Evolutionary conservation across 2,888 invertebrate genomes (phyloP).

Genomic region (Plebejus melissa): DNA sequence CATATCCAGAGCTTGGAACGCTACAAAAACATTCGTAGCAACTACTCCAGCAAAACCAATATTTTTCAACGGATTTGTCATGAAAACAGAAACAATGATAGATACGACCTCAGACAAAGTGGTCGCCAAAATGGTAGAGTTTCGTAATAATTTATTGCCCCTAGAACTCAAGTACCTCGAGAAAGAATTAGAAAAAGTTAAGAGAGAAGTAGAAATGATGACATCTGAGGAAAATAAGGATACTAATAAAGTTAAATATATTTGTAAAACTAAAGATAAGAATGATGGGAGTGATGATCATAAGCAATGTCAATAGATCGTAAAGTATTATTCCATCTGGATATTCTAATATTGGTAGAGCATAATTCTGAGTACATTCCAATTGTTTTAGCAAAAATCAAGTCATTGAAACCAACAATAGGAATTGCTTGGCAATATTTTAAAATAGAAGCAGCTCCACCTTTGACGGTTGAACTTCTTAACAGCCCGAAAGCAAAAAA

Average conservation of each 20-base stretch:
- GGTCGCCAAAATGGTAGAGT: conserved; percentile 42
- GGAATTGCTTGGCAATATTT: conserved; percentile 57
- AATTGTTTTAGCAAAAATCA: conserved; percentile 42
- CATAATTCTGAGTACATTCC: not conserved
- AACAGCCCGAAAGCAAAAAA: conserved; percentile 46
- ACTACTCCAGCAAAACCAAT: conserved; percentile 49
- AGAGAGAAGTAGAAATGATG: not conserved
- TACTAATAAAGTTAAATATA: not conserved
- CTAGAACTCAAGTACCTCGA: conserved; percentile 55
- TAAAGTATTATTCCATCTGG: not conserved
- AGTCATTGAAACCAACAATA: conserved; percentile 44
- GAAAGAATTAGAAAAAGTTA: conserved; percentile 50
- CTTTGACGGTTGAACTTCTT: conserved; percentile 47
- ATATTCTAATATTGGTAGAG: not conserved
- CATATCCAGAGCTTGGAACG: conserved; percentile 51
- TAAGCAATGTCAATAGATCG: not conserved
- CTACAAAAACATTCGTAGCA: conserved; percentile 46
- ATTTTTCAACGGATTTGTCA: conserved; percentile 49
- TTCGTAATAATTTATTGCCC: conserved; percentile 50
- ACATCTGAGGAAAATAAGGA: not conserved
- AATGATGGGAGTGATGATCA: not conserved
- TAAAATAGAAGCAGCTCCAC: conserved; percentile 66
- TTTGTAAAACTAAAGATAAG: not conserved
- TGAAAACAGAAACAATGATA: conserved; percentile 47
- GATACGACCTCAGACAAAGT: conserved; percentile 40